Evolutionary conservation across 2,888 invertebrate genomes (phyloP).

Genomic region (Sacculina carcini): DNA sequence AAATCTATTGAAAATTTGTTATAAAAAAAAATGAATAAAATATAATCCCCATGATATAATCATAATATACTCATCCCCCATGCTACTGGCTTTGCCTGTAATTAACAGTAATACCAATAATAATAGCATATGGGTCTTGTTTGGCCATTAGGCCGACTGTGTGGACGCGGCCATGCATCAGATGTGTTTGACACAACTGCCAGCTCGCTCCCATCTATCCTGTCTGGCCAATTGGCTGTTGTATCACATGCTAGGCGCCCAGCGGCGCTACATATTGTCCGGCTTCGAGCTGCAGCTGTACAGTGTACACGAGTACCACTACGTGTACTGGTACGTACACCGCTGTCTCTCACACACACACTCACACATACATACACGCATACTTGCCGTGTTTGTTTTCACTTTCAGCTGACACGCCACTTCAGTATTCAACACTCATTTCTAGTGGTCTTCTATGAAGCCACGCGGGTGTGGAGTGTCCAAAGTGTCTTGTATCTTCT

Average conservation of each 20-base stretch:
- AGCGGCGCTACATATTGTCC: conserved; percentile 76
- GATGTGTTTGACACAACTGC: conserved; percentile 36
- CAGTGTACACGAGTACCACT: conserved; percentile 83
- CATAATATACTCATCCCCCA: too few relatives aligned
- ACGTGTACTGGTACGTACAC: conserved; percentile 71
- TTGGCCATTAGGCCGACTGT: conserved; percentile 41
- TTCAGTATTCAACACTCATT: neutral
- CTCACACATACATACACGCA: neutral
- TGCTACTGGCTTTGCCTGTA: too few relatives aligned
- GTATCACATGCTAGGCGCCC: conserved; percentile 69
- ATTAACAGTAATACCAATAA: too few relatives aligned
- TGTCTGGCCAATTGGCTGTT: conserved; percentile 86
- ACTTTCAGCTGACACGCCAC: neutral
- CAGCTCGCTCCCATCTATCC: conserved; percentile 42
- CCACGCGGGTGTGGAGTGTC: neutral
- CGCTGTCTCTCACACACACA: neutral
- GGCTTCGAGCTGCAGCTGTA: conserved; percentile 89
- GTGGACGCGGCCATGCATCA: conserved; percentile 58
- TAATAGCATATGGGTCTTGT: too few relatives aligned
- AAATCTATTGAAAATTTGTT: too few relatives aligned
- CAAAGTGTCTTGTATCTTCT: neutral
- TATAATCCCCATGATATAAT: too few relatives aligned
- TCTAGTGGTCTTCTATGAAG: neutral
- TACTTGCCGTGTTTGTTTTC: too few relatives aligned
- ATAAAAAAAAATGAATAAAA: too few relatives aligned